A percentile compares a stretch with the other conserved stretches of the same genome.
These are phyloP conservation scores for Enteromius paludinosus DNA, from an alignment of 2,797 vertebrate genomes.

Conservation along the genomic window DNA sequence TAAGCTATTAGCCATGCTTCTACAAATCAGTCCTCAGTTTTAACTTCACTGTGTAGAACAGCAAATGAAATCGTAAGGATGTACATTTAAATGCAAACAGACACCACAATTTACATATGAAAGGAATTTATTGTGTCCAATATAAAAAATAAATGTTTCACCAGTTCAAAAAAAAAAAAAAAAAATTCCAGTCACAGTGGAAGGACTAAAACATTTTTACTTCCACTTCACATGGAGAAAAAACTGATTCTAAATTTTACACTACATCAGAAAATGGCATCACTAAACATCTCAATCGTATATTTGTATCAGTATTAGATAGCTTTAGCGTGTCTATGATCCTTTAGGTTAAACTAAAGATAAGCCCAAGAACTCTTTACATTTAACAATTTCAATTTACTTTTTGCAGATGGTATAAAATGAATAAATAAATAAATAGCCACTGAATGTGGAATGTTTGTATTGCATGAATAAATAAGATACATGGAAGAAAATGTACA, in stretches of 20 bases:
- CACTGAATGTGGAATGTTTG: slow-evolving; percentile 88
- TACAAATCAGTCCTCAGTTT: not conserved
- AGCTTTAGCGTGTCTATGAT: slow-evolving; percentile 80
- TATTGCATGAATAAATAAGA: slow-evolving; percentile 92
- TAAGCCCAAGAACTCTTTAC: slow-evolving; percentile 65
- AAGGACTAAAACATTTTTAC: slow-evolving; percentile 51
- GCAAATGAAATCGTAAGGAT: not conserved
- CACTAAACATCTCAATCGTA: slow-evolving; percentile 44
- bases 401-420: slow-evolving; percentile 77
- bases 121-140: slow-evolving; percentile 60
- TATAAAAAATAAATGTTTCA: slow-evolving; percentile 58
- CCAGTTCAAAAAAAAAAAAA: slow-evolving; percentile 26
- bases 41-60: not conserved
- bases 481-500: slow-evolving; percentile 78
- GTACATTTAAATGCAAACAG: not conserved
- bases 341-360: slow-evolving; percentile 53
- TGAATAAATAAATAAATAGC: slow-evolving; percentile 92
- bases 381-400: slow-evolving; percentile 36
- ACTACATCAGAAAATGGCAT: slow-evolving; percentile 49
- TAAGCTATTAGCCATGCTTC: not conserved
- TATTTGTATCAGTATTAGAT: slow-evolving; percentile 61
- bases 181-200: slow-evolving; percentile 46
- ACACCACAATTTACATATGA: slow-evolving; percentile 44
- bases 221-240: slow-evolving; percentile 53
- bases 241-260: slow-evolving; percentile 44